Evolutionary conservation across 1,140 invertebrate species (phyloP).

Genomic region (Ditylenchus dipsaci): DNA sequence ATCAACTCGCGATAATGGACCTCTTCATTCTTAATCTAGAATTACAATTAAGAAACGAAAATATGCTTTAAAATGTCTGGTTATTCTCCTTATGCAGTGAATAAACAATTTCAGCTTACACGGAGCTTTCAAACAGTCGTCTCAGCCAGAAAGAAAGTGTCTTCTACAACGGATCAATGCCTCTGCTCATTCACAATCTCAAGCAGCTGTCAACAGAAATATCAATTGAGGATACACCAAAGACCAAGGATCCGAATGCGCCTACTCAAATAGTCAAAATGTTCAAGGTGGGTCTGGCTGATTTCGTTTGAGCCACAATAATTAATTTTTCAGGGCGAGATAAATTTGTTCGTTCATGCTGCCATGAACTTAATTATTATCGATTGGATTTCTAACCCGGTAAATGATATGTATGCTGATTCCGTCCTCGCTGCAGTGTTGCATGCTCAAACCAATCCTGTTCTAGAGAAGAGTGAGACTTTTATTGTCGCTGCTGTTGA

Average conservation of each 20-base stretch:
- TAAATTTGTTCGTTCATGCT: neutral
- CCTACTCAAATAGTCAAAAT: conserved; percentile 61
- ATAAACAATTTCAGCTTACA: conserved; percentile 84
- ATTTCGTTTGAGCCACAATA: conserved; percentile 58
- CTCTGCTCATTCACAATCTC: conserved; percentile 76
- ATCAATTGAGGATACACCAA: conserved; percentile 59
- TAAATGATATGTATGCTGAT: conserved; percentile 89
- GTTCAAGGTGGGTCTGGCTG: conserved; percentile 68
- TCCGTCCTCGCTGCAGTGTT: conserved; percentile 72
- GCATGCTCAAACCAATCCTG: conserved; percentile 51
- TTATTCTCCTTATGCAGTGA: too few species aligned
- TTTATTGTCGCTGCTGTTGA: neutral
- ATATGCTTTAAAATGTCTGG: too few species aligned
- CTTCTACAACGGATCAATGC: conserved; percentile 74
- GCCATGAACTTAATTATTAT: conserved; percentile 45
- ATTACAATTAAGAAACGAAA: too few species aligned
- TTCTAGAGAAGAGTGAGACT: conserved; percentile 47
- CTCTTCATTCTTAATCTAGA: too few species aligned
- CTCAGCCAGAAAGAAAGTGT: conserved; percentile 84
- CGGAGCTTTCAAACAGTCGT: conserved; percentile 84
- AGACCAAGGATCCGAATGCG: conserved; percentile 15
- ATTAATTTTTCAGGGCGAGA: conserved; percentile 5
- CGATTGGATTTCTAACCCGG: conserved; percentile 84
- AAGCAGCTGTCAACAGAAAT: conserved; percentile 73
- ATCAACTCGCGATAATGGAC: too few species aligned